A percentile compares a stretch with the other conserved stretches of the same genome.
Evolutionary conservation across 2,797 vertebrate species (phyloP).

Genomic region (Malacoraja senta): DNA sequence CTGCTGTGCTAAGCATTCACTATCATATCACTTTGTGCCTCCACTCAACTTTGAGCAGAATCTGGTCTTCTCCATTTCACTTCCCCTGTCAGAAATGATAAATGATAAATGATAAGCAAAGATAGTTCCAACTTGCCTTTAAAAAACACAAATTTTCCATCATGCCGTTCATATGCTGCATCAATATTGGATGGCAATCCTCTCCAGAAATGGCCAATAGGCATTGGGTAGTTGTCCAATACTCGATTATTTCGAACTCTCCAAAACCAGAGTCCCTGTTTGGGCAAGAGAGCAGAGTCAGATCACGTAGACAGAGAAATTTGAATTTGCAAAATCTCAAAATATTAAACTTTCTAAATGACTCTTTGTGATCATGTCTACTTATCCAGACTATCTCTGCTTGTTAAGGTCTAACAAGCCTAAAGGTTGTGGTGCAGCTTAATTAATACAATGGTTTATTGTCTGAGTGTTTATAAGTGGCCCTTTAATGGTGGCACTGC

Average conservation of each 20-base stretch:
- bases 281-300: neutral
- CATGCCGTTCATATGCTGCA: constrained; percentile 85
- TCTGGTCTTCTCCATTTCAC: too few relatives aligned
- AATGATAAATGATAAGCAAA: too few relatives aligned
- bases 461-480: neutral
- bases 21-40: too few relatives aligned
- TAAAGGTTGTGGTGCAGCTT: too few relatives aligned
- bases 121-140: constrained; percentile 66
- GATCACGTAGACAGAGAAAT: neutral
- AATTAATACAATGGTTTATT: neutral
- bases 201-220: constrained; percentile 90
- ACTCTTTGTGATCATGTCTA: neutral
- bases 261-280: constrained; percentile 93
- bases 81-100: neutral
- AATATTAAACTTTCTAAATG: neutral
- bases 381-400: neutral
- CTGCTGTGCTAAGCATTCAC: too few relatives aligned
- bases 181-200: constrained; percentile 86
- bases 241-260: constrained; percentile 87
- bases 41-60: too few relatives aligned
- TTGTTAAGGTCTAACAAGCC: neutral
- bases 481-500: neutral
- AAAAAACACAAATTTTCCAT: constrained; percentile 89
- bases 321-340: neutral
- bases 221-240: constrained; percentile 95